Base-by-base conservation (phyloP, 2,888 invertebrate species). In the Xanthorhoe designata region DNA sequence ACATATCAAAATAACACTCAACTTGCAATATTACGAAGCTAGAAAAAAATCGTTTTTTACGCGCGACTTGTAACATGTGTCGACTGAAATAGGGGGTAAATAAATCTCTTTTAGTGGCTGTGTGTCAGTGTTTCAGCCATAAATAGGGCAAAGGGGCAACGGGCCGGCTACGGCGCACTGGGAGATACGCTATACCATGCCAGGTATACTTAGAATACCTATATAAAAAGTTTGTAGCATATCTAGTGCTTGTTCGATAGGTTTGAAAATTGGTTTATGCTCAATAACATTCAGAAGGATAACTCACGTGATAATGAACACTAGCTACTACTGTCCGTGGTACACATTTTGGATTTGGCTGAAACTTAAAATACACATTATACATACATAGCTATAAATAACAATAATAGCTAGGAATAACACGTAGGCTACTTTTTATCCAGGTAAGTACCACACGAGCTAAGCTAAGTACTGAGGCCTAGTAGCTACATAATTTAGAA, bases 101-200 rank as follows among this genome's bases (percentile, higher is more conserved):
- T 85, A 84, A 84, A 83, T 85, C 80, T 84, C 78, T 75, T 84
- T 81, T 85, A 84, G 82, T 83, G 78, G 78, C 75, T 74, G 66
- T 70, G 66, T 72, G 74, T 72, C 72, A 68, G 69, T 71, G 68
- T 67, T 72, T 59, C 65, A 70, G 69, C 72, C 61, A 70, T 71
- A 72, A 72, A 71, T 65, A 69, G 65, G 70, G 66, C 66, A 68
- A 59, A 63, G 62, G 57, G 60, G 64, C 67, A 67, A 55, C 59
- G 62, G 61, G 61, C 68, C 54, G 60, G 15, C 61, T n/a, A 50
- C 6, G 59, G 56, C 69, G 64, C 64, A 71, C 70, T 64, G 61
- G 6, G 24, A 69, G 63, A 68, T 69, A 58, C 32, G 60, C 57
- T 7, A 47, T 17, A 17, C 15, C 4, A 47, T 17, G 7, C 13